phyloP scores from a whole-genome alignment of 2,888 invertebrate species.

The Steinernema carpocapsae region DNA sequence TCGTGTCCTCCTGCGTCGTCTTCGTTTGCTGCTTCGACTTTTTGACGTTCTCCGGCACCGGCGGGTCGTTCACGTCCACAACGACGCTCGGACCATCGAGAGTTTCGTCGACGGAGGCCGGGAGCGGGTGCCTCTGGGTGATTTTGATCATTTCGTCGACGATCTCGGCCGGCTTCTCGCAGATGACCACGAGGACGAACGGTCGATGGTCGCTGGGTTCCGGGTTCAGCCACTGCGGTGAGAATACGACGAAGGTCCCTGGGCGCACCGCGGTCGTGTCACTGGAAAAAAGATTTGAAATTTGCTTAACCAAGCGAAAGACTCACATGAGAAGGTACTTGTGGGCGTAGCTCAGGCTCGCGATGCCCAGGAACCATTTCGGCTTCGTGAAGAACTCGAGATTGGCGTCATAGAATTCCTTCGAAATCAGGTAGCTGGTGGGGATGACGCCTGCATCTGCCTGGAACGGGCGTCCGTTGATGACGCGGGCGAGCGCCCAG shows the following conservation, averaged over 20 bases:
- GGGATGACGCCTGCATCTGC: conserved; percentile 48
- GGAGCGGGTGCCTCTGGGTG: too few relatives aligned
- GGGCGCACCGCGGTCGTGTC: neutral
- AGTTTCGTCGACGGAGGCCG: too few relatives aligned
- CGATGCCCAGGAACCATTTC: conserved; percentile 50
- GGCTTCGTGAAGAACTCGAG: conserved; percentile 46
- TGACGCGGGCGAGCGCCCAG: conserved; percentile 47
- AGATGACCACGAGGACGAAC: conserved; percentile 47
- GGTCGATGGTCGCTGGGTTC: conserved; percentile 49
- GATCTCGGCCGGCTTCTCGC: too few relatives aligned
- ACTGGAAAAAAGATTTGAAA: neutral
- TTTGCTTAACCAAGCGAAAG: neutral
- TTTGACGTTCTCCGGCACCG: too few relatives aligned
- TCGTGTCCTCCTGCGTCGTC: too few relatives aligned
- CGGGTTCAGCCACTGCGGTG: conserved; percentile 49
- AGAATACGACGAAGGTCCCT: conserved; percentile 51
- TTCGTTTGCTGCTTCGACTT: too few relatives aligned
- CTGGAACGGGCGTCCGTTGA: conserved; percentile 39
- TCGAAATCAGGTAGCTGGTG: conserved; percentile 47
- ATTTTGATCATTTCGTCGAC: too few relatives aligned
- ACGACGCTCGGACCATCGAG: too few relatives aligned
- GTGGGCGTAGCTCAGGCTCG: conserved; percentile 45
- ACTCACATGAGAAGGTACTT: conserved; percentile 39
- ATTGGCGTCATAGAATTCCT: conserved; percentile 48
- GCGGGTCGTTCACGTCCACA: too few relatives aligned